phyloP scores from a whole-genome alignment of 2,797 vertebrate genomes.

The Selene dorsalis region DNA sequence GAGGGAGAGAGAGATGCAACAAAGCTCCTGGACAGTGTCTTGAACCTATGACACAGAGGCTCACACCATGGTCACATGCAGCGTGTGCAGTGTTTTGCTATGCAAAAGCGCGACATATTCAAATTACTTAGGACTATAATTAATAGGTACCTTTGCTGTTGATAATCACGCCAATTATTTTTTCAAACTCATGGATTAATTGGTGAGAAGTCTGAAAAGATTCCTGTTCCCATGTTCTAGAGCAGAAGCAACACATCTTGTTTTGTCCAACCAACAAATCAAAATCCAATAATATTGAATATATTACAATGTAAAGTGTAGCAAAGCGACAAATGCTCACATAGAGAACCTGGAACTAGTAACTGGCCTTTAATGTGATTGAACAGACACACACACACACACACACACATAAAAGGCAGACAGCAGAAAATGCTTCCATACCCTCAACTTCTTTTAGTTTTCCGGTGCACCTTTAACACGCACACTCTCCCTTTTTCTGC shows the following conservation, averaged over 20 bases:
- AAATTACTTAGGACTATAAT: background rate
- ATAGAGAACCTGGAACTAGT: background rate
- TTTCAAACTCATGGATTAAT: background rate
- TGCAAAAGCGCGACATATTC: background rate
- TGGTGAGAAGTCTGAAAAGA: background rate
- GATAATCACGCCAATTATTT: background rate
- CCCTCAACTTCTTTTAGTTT: conserved; percentile 27
- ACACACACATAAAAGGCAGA: conserved; percentile 12
- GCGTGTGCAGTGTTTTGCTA: conserved; percentile 3
- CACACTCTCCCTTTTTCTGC: conserved; percentile 1
- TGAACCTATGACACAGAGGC: conserved; percentile 18
- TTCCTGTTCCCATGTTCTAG: background rate
- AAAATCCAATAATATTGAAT: background rate
- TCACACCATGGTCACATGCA: background rate
- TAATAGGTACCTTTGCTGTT: background rate
- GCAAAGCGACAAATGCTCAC: background rate
- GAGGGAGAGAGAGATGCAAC: conserved; percentile 15
- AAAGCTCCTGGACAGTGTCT: conserved; percentile 27
- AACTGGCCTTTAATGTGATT: background rate
- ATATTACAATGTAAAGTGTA: background rate
- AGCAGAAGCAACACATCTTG: background rate
- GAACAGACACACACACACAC: background rate
- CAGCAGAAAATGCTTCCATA: conserved; percentile 15
- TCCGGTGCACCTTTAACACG: conserved; percentile 38
- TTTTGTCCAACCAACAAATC: background rate